These are phyloP conservation scores for Acanthurus leucopareius DNA, from an alignment of 2,797 vertebrate genomes.

Conservation along the genomic window DNA sequence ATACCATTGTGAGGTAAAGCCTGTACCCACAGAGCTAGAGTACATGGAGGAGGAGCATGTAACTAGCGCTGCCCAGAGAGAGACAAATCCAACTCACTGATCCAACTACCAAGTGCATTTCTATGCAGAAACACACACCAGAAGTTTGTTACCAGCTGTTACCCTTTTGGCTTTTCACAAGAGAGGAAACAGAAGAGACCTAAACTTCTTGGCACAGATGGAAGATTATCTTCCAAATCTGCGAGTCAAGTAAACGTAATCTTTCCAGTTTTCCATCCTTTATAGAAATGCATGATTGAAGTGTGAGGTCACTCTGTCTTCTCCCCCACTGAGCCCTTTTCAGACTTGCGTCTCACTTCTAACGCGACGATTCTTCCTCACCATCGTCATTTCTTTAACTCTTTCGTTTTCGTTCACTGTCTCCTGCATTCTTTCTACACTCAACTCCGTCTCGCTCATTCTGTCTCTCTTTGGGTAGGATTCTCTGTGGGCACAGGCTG, in stretches of 20 bases:
- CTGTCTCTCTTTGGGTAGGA: constrained; percentile 66
- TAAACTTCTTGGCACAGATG: constrained; percentile 27
- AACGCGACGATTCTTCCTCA: constrained; percentile 62
- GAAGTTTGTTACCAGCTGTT: constrained; percentile 21
- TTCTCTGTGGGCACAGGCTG: constrained; percentile 82
- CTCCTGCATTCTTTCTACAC: constrained; percentile 34
- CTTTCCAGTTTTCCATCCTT: constrained; percentile 24
- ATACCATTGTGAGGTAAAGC: constrained; percentile 73
- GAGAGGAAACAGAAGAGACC: constrained; percentile 40
- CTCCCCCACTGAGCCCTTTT: constrained; percentile 20
- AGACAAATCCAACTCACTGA: constrained; percentile 49
- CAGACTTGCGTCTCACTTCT: constrained; percentile 80
- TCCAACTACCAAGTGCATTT: constrained; percentile 1
- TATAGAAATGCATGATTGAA: constrained; percentile 36
- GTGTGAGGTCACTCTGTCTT: constrained; percentile 17
- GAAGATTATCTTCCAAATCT: constrained; percentile 15
- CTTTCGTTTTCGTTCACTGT: constrained; percentile 38
- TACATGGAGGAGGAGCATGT: constrained; percentile 48
- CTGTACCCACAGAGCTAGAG: constrained; percentile 81
- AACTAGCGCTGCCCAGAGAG: constrained; percentile 67
- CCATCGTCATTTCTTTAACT: constrained; percentile 51
- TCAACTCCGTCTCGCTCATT: constrained; percentile 15
- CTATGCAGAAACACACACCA: constrained; percentile 9
- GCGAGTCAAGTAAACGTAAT: constrained; percentile 1
- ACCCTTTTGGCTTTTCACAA: constrained; percentile 20